Conservation (phyloP, 2,113 vertebrate species). For the Callocephalon fimbriatum region DNA sequence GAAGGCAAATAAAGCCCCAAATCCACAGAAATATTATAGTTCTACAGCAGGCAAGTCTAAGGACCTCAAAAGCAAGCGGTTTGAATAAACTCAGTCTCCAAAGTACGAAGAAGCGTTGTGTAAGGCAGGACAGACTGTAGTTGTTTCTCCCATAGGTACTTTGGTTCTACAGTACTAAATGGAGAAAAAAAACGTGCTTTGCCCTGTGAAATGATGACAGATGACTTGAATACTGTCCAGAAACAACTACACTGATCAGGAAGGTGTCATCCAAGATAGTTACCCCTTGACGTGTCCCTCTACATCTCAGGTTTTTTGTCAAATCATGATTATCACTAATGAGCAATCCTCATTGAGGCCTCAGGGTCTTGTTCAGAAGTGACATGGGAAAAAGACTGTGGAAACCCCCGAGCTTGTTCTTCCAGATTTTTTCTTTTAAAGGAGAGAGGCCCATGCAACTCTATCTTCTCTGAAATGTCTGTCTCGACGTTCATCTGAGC, state of each 20-base stretch:
- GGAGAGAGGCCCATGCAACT: slow-evolving; percentile 42
- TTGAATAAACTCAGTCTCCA: neutral
- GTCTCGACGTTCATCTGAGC: slow-evolving; percentile 44
- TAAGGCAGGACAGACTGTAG: neutral
- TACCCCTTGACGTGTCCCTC: neutral
- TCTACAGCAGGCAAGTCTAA: neutral
- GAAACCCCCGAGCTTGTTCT: slow-evolving; percentile 74
- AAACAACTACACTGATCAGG: neutral
- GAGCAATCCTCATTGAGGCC: neutral
- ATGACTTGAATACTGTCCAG: slow-evolving; percentile 2
- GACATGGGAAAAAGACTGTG: slow-evolving; percentile 67
- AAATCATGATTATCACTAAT: slow-evolving; percentile 15
- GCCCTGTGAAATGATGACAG: neutral
- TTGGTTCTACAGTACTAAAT: neutral
- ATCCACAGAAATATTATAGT: neutral
- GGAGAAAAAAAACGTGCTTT: neutral
- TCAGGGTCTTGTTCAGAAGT: slow-evolving; percentile 42
- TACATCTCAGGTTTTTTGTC: slow-evolving; percentile 24
- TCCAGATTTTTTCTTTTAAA: slow-evolving; percentile 60
- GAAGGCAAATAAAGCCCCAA: neutral
- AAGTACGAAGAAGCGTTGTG: neutral
- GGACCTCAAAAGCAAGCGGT: neutral
- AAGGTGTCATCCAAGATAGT: neutral
- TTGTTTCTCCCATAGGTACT: neutral
- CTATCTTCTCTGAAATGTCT: slow-evolving; percentile 46